Evolutionary conservation across 2,113 vertebrate species (phyloP), one percentile per base, ranked within the genome.

Genomic region (Osmerus eperlanus): DNA sequence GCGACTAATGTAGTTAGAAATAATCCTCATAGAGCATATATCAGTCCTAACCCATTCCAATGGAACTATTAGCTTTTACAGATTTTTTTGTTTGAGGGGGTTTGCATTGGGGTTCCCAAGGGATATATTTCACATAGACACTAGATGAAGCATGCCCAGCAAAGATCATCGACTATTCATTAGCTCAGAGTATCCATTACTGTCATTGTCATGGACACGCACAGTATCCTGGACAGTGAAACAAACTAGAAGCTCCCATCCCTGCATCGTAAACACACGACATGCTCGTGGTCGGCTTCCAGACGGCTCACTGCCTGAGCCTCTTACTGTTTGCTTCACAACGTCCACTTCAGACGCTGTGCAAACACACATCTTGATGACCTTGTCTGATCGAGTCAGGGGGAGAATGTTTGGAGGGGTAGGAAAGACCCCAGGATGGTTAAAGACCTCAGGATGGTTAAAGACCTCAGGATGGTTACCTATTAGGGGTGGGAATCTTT

Each of bases 1-100:
- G 86, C 36, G 72, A 80, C 79, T 85, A 79, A 85, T 73, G 71
- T 72, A 80, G 72, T 77, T 80, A 65, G 53, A 72, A 23, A 36
- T 29, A 60, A 73, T 71, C 69, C 80, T 72, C 56, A 66, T 21
- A 56, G 4, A 64, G 62, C 72, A 73, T 72, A 68, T 63, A 77
- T 32, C 32, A 71, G 76, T 47, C 68, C 81, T 77, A 52, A 66
- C 73, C 41, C 61, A 2, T 77, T 65, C 63, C 73, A 25, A 73
- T 67, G 77, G 78, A 79, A 80, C 70, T 63, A 71, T 74, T 78
- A 56, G 16, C 25, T 21, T 72, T 56, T 29, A 47, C 14, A 4
- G 47, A 52, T 75, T 73, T 66, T 67, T 62, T 66, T 58, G 41
- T 12, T 47, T 64, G 65, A 59, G 65, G 18, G 67, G 62, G 60